Evolutionary conservation across 2,888 invertebrate genomes (phyloP), one percentile per base, ranked within the genome.

Genomic region (Malacosoma neustria): DNA sequence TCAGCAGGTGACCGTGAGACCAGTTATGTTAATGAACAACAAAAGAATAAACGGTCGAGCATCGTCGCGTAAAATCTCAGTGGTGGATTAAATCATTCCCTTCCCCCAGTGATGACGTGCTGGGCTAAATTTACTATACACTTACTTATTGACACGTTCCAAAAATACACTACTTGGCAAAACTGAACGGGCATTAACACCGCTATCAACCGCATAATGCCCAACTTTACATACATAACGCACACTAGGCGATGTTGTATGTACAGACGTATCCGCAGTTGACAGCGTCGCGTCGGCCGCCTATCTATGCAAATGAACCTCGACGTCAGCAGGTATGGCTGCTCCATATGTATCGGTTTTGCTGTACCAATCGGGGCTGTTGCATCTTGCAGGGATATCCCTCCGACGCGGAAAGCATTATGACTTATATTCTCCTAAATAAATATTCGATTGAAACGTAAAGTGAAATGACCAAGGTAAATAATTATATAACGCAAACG

Each of bases 101-200:
- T 60, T 67, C 60, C 63, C 65, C 59, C 51, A 57, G 50, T 53
- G 61, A 69, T 82, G 82, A 82, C 80, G 80, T 76, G 76, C 73
- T 68, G 48, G 55, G 61, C 84, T 84, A 84, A 76, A 80, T 77
- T 77, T 84, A 82, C 76, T 68, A 67, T 72, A 76, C 79, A 81
- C 82, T 82, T 80, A 84, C 74, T 81, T 85, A 84, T 85, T 84
- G 85, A 84, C 84, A 81, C 76, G 82, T 72, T 81, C 84, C 81
- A 76, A 82, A 84, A 85, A 85, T 84, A 84, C 67, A 70, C 66
- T 60, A 76, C 81, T 84, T 84, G 84, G 84, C 84, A 81, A 84
- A 82, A 80, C 82, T 67, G 75, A 75, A 81, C 80, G 84, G 82
- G 72, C 84, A 76, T 82, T 85, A 82, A 84, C 82, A 82, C 71